A percentile compares a stretch with the other conserved stretches of the same genome.
Conservation (phyloP, 1,140 invertebrate species). For the Cotesia glomerata region DNA sequence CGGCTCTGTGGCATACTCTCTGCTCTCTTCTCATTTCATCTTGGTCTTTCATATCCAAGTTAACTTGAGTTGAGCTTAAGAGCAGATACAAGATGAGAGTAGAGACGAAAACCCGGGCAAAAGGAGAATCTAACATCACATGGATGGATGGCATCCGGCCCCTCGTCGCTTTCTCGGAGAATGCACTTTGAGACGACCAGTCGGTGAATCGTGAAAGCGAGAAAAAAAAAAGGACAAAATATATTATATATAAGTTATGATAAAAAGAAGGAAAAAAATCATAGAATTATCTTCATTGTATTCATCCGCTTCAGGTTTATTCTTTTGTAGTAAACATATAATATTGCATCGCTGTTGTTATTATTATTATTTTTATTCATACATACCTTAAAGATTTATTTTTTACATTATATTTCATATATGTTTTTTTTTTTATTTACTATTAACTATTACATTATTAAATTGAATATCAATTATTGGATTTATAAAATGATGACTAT, state of each 20-base stretch:
- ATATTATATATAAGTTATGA: neutral
- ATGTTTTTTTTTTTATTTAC: neutral
- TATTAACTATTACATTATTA: too few species aligned
- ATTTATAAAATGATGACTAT: neutral
- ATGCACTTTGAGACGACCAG: slow-evolving; percentile 35
- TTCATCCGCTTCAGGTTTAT: neutral
- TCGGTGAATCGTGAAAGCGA: slow-evolving; percentile 27
- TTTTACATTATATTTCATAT: neutral
- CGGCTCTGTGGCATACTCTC: neutral
- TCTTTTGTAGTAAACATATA: too few species aligned
- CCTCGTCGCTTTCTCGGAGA: slow-evolving; percentile 39
- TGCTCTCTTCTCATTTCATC: slow-evolving; percentile 31
- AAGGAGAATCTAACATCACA: slow-evolving; percentile 46
- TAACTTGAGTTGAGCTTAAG: slow-evolving; percentile 7
- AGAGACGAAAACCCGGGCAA: slow-evolving; percentile 50
- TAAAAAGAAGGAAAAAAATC: slow-evolving; percentile 8
- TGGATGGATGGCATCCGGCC: slow-evolving; percentile 60
- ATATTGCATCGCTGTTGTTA: too few species aligned
- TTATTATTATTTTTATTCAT: too few species aligned
- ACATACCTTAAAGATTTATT: too few species aligned
- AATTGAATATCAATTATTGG: neutral
- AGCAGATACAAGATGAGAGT: slow-evolving; percentile 41
- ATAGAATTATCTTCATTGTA: neutral
- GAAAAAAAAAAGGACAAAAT: neutral
- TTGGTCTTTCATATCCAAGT: neutral